Percentiles rank a stretch among this genome's conserved stretches.
phyloP scores from a whole-genome alignment of 2,113 vertebrate genomes.

The Eclectus roratus region DNA sequence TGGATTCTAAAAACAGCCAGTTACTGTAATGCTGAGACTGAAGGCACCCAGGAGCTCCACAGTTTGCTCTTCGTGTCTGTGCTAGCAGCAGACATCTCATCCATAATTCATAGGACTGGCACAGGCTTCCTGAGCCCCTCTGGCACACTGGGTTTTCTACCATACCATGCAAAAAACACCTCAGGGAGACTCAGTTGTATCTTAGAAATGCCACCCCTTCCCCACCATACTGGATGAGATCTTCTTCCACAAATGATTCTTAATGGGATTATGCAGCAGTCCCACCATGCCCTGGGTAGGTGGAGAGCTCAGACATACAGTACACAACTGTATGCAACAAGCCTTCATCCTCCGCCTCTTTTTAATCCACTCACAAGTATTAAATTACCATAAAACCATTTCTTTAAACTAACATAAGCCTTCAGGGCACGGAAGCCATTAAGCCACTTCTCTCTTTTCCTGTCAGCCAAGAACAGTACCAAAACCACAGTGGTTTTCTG shows the following conservation, averaged over 20 bases:
- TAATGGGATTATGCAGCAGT: not conserved
- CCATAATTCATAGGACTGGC: not conserved
- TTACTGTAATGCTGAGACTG: not conserved
- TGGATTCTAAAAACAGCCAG: not conserved
- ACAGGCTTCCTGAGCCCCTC: not conserved
- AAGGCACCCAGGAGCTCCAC: not conserved
- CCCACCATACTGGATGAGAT: not conserved
- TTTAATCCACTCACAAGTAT: not conserved
- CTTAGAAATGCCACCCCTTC: not conserved
- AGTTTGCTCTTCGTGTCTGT: not conserved
- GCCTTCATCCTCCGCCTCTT: not conserved
- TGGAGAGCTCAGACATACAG: not conserved
- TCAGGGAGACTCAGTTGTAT: not conserved
- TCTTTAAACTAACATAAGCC: not conserved
- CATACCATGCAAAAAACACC: not conserved
- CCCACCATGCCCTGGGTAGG: not conserved
- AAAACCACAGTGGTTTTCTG: not conserved
- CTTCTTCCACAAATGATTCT: not conserved
- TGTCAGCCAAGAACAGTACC: not conserved
- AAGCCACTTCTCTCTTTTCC: not conserved
- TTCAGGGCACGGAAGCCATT: not conserved
- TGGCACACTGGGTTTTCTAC: not conserved
- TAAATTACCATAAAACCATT: not conserved
- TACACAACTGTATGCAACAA: not conserved
- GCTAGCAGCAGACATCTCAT: not conserved